Evolutionary conservation across 2,797 vertebrate genomes (phyloP).

Genomic region (Glyptemys insculpta): DNA sequence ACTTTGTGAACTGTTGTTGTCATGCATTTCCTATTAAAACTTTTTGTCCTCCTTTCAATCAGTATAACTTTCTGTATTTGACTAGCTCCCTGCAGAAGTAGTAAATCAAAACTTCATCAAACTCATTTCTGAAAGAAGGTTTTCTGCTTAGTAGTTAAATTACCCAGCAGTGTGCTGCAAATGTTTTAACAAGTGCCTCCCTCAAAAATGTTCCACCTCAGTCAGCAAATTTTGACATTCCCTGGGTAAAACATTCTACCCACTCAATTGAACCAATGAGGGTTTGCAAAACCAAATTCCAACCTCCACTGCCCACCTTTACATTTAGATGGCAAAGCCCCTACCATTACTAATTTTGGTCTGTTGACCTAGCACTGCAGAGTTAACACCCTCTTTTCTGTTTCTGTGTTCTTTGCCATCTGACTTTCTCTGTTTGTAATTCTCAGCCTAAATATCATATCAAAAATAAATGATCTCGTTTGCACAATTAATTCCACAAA

Average conservation of each 20-base stretch:
- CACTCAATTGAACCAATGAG: neutral
- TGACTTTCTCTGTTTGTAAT: neutral
- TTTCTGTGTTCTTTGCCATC: neutral
- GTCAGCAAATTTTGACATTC: neutral
- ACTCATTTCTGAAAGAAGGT: neutral
- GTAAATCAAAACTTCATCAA: neutral
- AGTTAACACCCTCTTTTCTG: neutral
- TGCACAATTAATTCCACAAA: neutral
- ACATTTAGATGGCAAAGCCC: neutral
- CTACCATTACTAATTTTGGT: neutral
- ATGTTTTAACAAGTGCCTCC: neutral
- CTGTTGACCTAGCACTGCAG: neutral
- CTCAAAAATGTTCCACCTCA: neutral
- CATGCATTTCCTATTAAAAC: neutral
- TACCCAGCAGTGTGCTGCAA: neutral
- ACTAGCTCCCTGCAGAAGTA: neutral
- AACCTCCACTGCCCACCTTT: neutral
- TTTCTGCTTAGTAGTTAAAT: neutral
- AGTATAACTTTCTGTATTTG: conserved; percentile 5
- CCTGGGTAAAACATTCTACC: neutral
- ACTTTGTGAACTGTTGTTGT: neutral
- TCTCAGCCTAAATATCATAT: neutral
- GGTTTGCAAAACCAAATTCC: neutral
- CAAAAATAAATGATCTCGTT: neutral
- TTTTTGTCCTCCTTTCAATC: neutral